Conservation (phyloP, 2,888 invertebrate genomes). For the Temnothorax ravouxi region DNA sequence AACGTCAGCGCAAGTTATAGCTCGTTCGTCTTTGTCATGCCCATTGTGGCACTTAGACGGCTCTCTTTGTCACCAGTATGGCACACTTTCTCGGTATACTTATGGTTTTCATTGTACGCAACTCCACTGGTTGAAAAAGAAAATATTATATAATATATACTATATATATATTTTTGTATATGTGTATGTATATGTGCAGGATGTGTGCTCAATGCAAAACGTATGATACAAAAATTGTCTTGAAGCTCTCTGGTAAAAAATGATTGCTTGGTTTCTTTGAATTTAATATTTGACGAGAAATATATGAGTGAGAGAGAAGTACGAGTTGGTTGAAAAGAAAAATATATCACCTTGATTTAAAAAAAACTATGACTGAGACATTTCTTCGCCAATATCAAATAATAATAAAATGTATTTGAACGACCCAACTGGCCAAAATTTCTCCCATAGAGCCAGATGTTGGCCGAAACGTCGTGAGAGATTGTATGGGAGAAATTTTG, state of each 20-base stretch:
- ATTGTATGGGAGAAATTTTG: too few relatives aligned
- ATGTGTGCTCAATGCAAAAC: conserved; percentile 24
- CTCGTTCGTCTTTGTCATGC: conserved; percentile 58
- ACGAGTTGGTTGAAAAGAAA: not conserved
- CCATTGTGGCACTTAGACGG: conserved; percentile 56
- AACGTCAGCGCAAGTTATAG: conserved; percentile 50
- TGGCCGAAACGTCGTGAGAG: too few relatives aligned
- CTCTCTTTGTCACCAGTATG: conserved; percentile 51
- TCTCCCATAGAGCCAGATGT: too few relatives aligned
- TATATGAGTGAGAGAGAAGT: not conserved
- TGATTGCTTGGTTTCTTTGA: not conserved
- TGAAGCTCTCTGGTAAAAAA: not conserved
- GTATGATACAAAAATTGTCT: conserved; percentile 11
- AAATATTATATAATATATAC: not conserved
- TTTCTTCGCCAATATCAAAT: too few relatives aligned
- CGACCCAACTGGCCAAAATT: too few relatives aligned
- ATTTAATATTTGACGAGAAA: not conserved
- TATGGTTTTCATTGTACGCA: conserved; percentile 42
- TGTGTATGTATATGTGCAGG: too few relatives aligned
- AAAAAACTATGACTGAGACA: too few relatives aligned
- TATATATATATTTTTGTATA: too few relatives aligned
- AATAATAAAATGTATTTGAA: too few relatives aligned
- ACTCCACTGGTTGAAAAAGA: conserved; percentile 12
- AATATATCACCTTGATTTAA: not conserved
- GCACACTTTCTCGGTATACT: conserved; percentile 47